Evolutionary conservation across 2,113 vertebrate species (phyloP).

Genomic region (Epinephelus lanceolatus): DNA sequence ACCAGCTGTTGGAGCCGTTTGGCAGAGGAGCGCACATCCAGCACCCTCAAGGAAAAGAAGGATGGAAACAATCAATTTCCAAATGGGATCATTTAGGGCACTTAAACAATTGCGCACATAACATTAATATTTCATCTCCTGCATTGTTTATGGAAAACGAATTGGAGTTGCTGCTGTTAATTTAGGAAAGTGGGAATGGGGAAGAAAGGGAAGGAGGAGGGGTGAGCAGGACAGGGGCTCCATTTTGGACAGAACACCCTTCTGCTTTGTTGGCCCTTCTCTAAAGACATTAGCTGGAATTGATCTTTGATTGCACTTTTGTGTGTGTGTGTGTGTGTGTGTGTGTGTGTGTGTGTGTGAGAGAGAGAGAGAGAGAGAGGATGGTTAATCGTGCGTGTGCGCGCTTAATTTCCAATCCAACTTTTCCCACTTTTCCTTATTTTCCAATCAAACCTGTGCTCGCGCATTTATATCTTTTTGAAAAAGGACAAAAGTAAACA

Average conservation of each 20-base stretch:
- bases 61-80: slow-evolving; percentile 89
- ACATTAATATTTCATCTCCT: slow-evolving; percentile 88
- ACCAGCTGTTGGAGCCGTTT: slow-evolving; percentile 93
- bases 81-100: slow-evolving; percentile 92
- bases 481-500: background rate
- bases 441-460: background rate
- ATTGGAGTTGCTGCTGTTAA: slow-evolving; percentile 71
- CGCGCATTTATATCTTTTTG: background rate
- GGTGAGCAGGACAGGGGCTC: slow-evolving; percentile 14
- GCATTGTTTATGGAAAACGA: slow-evolving; percentile 85
- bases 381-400: background rate
- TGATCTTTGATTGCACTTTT: slow-evolving; percentile 63
- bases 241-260: slow-evolving; percentile 56
- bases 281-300: slow-evolving; percentile 60
- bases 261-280: slow-evolving; percentile 62
- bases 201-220: background rate
- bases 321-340: slow-evolving; percentile 8
- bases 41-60: slow-evolving; percentile 82
- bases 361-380: background rate
- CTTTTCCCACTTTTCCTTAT: background rate
- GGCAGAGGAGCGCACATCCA: slow-evolving; percentile 85
- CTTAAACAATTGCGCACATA: slow-evolving; percentile 90
- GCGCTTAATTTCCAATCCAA: slow-evolving; percentile 17
- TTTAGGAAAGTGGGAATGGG: slow-evolving; percentile 60
- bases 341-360: background rate